These are phyloP conservation scores for Cyclophora punctaria DNA, from an alignment of 2,888 invertebrate genomes.

Conservation along the genomic window DNA sequence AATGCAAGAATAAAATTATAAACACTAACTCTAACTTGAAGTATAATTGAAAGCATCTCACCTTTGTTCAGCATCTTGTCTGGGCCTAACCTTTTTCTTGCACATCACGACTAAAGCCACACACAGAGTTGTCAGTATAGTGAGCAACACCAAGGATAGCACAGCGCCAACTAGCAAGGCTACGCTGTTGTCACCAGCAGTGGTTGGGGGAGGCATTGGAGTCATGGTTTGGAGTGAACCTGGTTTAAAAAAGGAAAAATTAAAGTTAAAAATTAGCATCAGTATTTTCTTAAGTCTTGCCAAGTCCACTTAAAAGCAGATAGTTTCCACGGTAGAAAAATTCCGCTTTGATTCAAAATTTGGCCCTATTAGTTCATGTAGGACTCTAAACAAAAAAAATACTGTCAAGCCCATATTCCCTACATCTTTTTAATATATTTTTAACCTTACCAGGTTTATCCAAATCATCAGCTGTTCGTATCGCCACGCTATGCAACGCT, in stretches of 20 bases:
- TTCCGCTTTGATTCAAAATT: no score
- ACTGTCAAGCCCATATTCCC: no score
- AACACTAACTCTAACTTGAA: no score
- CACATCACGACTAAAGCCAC: slow-evolving; percentile 65
- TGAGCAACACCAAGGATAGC: slow-evolving; percentile 57
- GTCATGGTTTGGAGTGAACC: slow-evolving; percentile 67
- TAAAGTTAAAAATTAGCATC: no score
- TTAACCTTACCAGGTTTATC: slow-evolving; percentile 51
- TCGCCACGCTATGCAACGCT: slow-evolving; percentile 78
- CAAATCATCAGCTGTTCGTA: slow-evolving; percentile 47
- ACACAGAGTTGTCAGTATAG: slow-evolving; percentile 62
- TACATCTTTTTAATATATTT: no score
- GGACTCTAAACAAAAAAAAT: no score
- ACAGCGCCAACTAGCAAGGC: slow-evolving; percentile 61
- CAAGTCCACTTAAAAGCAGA: no score
- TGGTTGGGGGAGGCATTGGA: slow-evolving; percentile 37
- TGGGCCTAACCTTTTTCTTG: slow-evolving; percentile 51
- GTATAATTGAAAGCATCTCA: slow-evolving; percentile 11
- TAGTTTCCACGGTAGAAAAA: no score
- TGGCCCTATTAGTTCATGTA: no score
- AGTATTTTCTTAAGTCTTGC: no score
- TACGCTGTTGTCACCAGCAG: slow-evolving; percentile 48
- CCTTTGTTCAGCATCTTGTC: slow-evolving; percentile 54
- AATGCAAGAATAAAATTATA: no score
- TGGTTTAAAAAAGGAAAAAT: slow-evolving; percentile 15